Base-by-base conservation (phyloP, 2,797 vertebrate genomes). In the Novumbra hubbsi region DNA sequence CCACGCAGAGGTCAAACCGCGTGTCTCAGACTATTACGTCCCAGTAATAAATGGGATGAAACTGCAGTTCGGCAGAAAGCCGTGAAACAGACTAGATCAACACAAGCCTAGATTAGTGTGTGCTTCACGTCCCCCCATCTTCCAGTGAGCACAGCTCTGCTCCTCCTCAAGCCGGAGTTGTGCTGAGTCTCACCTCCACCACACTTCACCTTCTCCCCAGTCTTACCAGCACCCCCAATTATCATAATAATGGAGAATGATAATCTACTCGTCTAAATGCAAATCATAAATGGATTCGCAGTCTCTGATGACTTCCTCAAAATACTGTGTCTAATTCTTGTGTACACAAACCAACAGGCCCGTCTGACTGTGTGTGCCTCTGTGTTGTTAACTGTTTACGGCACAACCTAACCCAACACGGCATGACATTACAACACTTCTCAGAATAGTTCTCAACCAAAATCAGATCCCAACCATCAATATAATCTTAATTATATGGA, bases 201-300 rank as follows among this genome's bases (percentile, higher is more conserved):
- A 24, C 55, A 60, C 78, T 71, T 55, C 30, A 81, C 83, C 80
- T 84, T 83, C 38, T 21, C 41, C n/a, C 19, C 30, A 16, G 8
- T 89, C 82, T 77, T 85, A 74, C 73, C 55, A 70, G 76, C 76
- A 24, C 55, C 4, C 55, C 78, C 64, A 78, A 85, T 88, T 70
- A 88, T 88, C 81, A 84, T 84, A 87, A 88, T 77, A 76, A 76
- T 75, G 70, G 75, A 84, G 82, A 87, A 86, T 87, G 84, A 85
- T 89, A 91, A 90, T 90, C 81, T 87, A 74, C 86, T 92, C 89
- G 88, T 94, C 91, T 93, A 92, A 90, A 92, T 93, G 91, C 91
- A 91, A 93, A 93, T 92, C 81, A 84, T 87, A 83, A 87, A 88
- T 80, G 73, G 81, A 63, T 81, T 86, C 91, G 86, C 75, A 60